Evolutionary conservation across 2,888 invertebrate genomes (phyloP).

Genomic region (Axea sp.): DNA sequence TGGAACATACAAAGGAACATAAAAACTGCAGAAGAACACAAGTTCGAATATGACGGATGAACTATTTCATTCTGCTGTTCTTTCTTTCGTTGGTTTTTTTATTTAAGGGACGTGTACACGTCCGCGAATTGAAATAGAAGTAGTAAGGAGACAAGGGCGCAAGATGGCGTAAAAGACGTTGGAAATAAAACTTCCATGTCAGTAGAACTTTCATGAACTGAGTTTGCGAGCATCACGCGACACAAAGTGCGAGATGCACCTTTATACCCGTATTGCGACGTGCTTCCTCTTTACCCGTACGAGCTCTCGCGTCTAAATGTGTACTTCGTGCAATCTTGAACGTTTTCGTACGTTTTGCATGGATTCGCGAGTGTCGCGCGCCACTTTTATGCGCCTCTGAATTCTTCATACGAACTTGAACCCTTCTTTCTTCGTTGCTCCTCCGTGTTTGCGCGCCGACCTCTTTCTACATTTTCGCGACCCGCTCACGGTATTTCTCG

Average conservation of each 20-base stretch:
- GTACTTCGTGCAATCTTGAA: slow-evolving; percentile 61
- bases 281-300: slow-evolving; percentile 56
- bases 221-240: slow-evolving; percentile 48
- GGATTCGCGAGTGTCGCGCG: slow-evolving; percentile 59
- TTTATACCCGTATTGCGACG: slow-evolving; percentile 58
- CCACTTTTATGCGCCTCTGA: slow-evolving; percentile 60
- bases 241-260: slow-evolving; percentile 49
- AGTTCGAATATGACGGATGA: slow-evolving; percentile 6
- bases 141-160: slow-evolving; percentile 29
- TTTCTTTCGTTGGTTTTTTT: slow-evolving; percentile 12
- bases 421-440: slow-evolving; percentile 12
- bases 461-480: slow-evolving; percentile 39
- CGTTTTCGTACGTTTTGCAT: slow-evolving; percentile 60
- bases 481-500: slow-evolving; percentile 19
- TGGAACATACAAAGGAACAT: slow-evolving; percentile 15
- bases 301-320: slow-evolving; percentile 60
- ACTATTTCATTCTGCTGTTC: background rate
- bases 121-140: slow-evolving; percentile 44
- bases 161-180: slow-evolving; percentile 51
- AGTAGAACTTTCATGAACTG: slow-evolving; percentile 60
- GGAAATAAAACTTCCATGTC: slow-evolving; percentile 62
- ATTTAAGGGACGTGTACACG: slow-evolving; percentile 28
- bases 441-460: slow-evolving; percentile 21
- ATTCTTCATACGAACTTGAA: slow-evolving; percentile 62
- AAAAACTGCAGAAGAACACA: slow-evolving; percentile 15